Base-by-base conservation (phyloP, 2,113 vertebrate genomes). In the Nothocercus julius region DNA sequence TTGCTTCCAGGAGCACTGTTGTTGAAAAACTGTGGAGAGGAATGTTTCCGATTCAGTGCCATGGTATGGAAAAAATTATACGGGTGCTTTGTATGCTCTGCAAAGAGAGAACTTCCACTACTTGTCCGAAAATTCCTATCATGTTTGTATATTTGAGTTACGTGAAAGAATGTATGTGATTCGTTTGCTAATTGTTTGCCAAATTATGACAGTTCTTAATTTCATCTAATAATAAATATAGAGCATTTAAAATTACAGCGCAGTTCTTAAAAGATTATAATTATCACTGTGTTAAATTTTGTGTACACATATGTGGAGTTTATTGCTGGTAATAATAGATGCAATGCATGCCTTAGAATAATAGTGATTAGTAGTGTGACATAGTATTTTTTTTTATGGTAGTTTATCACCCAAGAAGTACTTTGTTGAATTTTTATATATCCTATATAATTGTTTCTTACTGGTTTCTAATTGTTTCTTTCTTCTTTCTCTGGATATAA, bases 221-320 rank as follows among this genome's bases (percentile, higher is more conserved):
- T 82, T 92, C 67, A 63, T 69, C 73, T 95, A 69, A 94, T 45
- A 78, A 54, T 89, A 93, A 95, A 89, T 73, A 93, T n/a, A 85
- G 85, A 93, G 10, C 66, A 77, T 78, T 59, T 90, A 42, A 87
- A 94, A 95, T 97, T 82, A 79, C 69, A 85, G 16, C 87, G 38
- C 66, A 44, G 25, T 84, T 93, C 64, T 95, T 95, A 59, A 89
- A 88, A 88, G 13, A 80, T 90, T 82, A 53, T 80, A 36, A 56
- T 92, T 95, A 82, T 73, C 74, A 25, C 67, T 87, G 63, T 66
- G 34, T 58, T 90, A 87, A 85, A 64, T 84, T 95, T 87, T 87
- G 56, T 91, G 59, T 91, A 69, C 44, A 44, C 51, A 13, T 82
- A 40, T 15, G 38, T 62, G 70, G 82, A 21, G 68, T 95, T 96